Evolutionary conservation across 2,888 invertebrate genomes (phyloP).

Genomic region (Anticlea derivata): DNA sequence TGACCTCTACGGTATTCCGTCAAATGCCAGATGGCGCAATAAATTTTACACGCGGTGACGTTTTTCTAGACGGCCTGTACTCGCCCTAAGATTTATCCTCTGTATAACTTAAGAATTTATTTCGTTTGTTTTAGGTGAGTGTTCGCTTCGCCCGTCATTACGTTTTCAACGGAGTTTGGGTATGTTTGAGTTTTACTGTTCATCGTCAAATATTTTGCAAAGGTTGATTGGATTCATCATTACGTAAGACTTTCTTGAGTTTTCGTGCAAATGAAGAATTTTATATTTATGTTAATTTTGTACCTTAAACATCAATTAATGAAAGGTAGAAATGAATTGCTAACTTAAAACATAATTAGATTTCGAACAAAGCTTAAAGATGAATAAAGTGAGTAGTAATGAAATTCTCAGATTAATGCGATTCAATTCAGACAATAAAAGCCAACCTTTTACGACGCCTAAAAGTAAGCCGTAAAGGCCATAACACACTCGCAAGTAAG

Average conservation of each 20-base stretch:
- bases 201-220: conserved; percentile 23
- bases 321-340: too few species aligned
- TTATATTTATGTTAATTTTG: neutral
- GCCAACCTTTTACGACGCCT: conserved; percentile 14
- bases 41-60: conserved; percentile 15
- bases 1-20: conserved; percentile 21
- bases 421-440: conserved; percentile 8
- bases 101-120: conserved; percentile 28
- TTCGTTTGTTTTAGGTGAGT: conserved; percentile 38
- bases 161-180: conserved; percentile 29
- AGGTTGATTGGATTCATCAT: conserved; percentile 23
- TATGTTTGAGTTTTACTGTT: conserved; percentile 29
- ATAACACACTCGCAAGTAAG: conserved; percentile 20
- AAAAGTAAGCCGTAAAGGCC: conserved; percentile 14
- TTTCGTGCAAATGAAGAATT: neutral
- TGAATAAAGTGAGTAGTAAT: conserved; percentile 11
- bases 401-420: conserved; percentile 10
- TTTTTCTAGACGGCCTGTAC: conserved; percentile 17
- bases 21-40: conserved; percentile 20
- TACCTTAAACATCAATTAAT: too few species aligned
- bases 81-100: conserved; percentile 27
- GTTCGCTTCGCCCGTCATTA: conserved; percentile 30
- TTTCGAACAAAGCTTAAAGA: conserved; percentile 5
- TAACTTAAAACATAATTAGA: neutral
- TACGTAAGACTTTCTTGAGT: conserved; percentile 4